Evolutionary conservation across 1,140 invertebrate genomes (phyloP).

Genomic region (Sarcophaga peregrina): DNA sequence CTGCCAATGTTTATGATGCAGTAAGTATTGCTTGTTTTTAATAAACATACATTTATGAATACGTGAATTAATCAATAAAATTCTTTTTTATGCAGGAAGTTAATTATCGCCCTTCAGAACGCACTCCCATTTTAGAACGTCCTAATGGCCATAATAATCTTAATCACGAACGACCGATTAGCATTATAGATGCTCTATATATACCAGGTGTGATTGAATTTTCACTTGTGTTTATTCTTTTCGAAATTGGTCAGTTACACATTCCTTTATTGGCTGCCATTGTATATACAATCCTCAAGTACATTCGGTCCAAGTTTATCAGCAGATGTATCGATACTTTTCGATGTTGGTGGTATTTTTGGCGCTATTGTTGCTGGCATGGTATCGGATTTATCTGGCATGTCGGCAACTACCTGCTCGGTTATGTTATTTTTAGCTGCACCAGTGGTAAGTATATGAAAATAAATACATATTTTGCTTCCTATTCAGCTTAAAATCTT

Average conservation of each 20-base stretch:
- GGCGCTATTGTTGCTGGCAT: conserved; percentile 91
- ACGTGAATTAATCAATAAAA: not conserved
- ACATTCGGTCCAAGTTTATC: conserved; percentile 76
- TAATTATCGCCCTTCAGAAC: conserved; percentile 66
- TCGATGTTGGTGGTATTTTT: conserved; percentile 90
- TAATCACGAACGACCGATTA: conserved; percentile 72
- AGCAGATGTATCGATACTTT: conserved; percentile 88
- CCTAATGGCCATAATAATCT: conserved; percentile 15
- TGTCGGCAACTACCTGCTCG: conserved; percentile 86
- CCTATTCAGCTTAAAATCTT: not conserved
- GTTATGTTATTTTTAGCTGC: conserved; percentile 84
- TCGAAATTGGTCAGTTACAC: conserved; percentile 98
- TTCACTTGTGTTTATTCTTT: conserved; percentile 89
- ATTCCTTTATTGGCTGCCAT: conserved; percentile 95
- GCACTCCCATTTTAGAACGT: conserved; percentile 64
- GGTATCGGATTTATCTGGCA: conserved; percentile 84
- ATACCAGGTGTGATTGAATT: conserved; percentile 97
- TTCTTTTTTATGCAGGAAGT: conserved; percentile 64
- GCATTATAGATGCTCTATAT: conserved; percentile 79
- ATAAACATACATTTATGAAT: not conserved
- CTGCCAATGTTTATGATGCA: conserved; percentile 50
- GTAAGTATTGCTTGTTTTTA: conserved; percentile 51
- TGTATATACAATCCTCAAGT: conserved; percentile 89
- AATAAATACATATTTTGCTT: not conserved
- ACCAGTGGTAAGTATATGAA: conserved; percentile 76